Conservation (phyloP, 2,888 invertebrate genomes). For the Hedya salicella region DNA sequence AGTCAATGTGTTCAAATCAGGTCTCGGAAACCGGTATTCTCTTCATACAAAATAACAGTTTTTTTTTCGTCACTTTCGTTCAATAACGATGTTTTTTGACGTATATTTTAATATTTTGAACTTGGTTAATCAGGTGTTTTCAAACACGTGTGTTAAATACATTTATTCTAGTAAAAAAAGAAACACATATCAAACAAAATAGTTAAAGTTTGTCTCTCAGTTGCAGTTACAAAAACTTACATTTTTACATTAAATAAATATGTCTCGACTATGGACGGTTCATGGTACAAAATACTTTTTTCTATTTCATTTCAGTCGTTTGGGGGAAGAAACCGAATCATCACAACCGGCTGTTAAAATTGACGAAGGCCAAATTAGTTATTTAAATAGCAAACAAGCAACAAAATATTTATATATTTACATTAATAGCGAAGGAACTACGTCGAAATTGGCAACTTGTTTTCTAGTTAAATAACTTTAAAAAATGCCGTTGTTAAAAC, state of each 20-base stretch:
- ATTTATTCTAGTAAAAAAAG: no score
- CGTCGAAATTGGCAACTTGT: constrained; percentile 32
- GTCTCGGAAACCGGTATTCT: no score
- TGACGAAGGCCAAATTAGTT: constrained; percentile 53
- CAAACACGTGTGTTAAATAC: no score
- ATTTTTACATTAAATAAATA: constrained; percentile 76
- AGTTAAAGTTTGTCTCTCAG: not conserved
- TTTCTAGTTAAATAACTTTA: constrained; percentile 36
- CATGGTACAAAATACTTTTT: constrained; percentile 74
- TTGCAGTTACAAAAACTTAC: constrained; percentile 50
- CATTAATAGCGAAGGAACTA: constrained; percentile 27
- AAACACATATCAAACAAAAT: not conserved
- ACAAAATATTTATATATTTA: constrained; percentile 28
- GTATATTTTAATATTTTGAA: no score
- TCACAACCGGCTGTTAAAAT: constrained; percentile 69
- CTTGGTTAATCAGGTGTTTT: no score
- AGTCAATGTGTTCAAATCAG: no score
- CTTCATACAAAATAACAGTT: no score
- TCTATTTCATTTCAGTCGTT: constrained; percentile 72
- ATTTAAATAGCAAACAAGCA: constrained; percentile 38
- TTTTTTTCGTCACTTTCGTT: no score
- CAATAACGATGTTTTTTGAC: no score
- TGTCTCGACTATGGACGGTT: constrained; percentile 78
- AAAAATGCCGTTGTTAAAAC: constrained; percentile 22
- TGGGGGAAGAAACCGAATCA: constrained; percentile 54